These are phyloP conservation scores for Scylla paramamosain DNA, from an alignment of 1,140 invertebrate genomes.

Conservation along the genomic window DNA sequence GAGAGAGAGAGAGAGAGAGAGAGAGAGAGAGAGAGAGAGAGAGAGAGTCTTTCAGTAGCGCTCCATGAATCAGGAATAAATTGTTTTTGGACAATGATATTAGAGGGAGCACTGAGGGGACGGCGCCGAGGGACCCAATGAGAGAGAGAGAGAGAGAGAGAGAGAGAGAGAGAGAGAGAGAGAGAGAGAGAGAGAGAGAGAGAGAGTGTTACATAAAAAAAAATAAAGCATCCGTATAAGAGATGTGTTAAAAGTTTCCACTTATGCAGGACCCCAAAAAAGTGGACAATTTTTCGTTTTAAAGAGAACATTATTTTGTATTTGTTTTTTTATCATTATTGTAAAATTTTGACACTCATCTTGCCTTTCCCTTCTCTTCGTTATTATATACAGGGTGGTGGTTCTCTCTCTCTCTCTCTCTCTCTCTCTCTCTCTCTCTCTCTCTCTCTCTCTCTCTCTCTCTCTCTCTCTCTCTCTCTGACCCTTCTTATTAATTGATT, in stretches of 20 bases:
- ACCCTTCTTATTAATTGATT: not conserved
- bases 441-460: not conserved
- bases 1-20: too few species aligned
- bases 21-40: constrained; percentile 48
- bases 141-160: constrained; percentile 37
- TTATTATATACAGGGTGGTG: not conserved
- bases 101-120: not conserved
- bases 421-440: not conserved
- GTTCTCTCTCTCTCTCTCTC: not conserved
- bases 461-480: constrained; percentile 10
- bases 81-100: constrained; percentile 54
- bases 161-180: not conserved
- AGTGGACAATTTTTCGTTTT: not conserved
- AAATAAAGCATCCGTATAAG: too few species aligned
- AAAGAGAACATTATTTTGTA: too few species aligned
- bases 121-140: not conserved
- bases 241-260: too few species aligned
- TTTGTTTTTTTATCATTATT: too few species aligned
- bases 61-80: constrained; percentile 55
- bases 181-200: not conserved
- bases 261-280: not conserved
- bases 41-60: not conserved
- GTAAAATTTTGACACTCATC: too few species aligned
- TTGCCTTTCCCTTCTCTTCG: too few species aligned
- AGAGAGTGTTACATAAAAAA: not conserved